Conservation (phyloP, 2,797 vertebrate genomes). For the Cossypha caffra region DNA sequence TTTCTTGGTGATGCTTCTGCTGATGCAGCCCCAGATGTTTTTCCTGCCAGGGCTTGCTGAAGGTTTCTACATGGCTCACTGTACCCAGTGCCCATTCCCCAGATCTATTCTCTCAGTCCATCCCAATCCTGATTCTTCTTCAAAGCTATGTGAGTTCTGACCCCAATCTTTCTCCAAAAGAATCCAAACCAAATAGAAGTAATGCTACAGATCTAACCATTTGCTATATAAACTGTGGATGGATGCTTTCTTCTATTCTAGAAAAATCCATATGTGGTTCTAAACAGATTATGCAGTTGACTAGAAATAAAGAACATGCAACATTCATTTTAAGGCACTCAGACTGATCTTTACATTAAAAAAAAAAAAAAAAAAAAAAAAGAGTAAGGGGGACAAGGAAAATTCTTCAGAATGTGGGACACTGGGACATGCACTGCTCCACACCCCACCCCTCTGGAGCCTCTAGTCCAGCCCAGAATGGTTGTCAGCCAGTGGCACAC, state of each 20-base stretch:
- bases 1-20: not conserved
- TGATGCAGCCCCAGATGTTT: not conserved
- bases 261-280: not conserved
- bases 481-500: not conserved
- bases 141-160: not conserved
- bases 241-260: not conserved
- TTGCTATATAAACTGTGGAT: not conserved
- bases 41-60: not conserved
- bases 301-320: not conserved
- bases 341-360: not conserved
- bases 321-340: not conserved
- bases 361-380: not conserved
- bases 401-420: not conserved
- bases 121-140: not conserved
- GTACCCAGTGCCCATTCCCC: accelerated
- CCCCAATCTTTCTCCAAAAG: not conserved
- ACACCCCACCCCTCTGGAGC: not conserved
- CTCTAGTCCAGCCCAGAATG: not conserved
- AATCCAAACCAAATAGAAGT: not conserved
- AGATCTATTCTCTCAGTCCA: not conserved
- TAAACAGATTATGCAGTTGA: not conserved
- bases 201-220: not conserved
- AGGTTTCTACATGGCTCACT: accelerated
- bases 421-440: not conserved
- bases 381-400: not conserved